phyloP scores from a whole-genome alignment of 2,888 invertebrate genomes.

The Rotaria macrura region DNA sequence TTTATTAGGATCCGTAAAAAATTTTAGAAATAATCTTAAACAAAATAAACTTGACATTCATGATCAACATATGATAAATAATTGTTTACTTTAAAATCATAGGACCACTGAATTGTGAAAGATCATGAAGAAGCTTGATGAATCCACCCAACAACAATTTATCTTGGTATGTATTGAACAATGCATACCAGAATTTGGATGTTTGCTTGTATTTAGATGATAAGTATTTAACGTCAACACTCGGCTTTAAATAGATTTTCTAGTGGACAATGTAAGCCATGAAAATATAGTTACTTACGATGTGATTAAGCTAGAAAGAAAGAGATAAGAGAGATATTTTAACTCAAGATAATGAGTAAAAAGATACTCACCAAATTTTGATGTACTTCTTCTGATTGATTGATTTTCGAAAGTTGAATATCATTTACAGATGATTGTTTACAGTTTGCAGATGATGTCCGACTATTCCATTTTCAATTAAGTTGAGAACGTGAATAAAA shows the following conservation, averaged over 20 bases:
- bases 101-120: slow-evolving; percentile 40
- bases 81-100: background rate
- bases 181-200: background rate
- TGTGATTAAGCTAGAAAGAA: background rate
- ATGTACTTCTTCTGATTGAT: background rate
- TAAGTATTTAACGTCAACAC: background rate
- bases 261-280: background rate
- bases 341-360: background rate
- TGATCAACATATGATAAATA: background rate
- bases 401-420: background rate
- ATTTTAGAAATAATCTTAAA: background rate
- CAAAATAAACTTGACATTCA: background rate
- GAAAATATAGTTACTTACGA: background rate
- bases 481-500: background rate
- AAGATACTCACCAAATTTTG: background rate
- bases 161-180: background rate
- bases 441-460: background rate
- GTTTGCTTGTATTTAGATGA: background rate
- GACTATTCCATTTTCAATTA: background rate
- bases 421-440: background rate
- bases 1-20: background rate
- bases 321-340: background rate
- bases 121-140: slow-evolving; percentile 70
- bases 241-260: background rate
- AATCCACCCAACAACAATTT: slow-evolving; percentile 72